Evolutionary conservation across 2,888 invertebrate species (phyloP).

Genomic region (Patella pellucida): DNA sequence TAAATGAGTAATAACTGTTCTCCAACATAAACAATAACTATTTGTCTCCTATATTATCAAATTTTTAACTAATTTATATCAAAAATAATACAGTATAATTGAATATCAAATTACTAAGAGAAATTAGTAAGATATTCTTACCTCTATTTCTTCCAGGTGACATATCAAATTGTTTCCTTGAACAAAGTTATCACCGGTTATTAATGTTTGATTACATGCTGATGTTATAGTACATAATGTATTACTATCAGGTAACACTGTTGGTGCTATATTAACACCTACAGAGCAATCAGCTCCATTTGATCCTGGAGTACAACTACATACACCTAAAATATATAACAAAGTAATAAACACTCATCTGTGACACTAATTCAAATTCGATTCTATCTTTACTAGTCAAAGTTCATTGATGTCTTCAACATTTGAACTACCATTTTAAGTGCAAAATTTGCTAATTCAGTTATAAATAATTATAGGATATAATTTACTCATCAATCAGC

Average conservation of each 20-base stretch:
- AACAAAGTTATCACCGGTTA: constrained; percentile 47
- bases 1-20: no score
- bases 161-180: constrained; percentile 36
- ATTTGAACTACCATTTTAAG: not conserved
- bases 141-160: constrained; percentile 47
- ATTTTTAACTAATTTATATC: no score
- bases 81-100: no score
- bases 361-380: no score
- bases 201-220: constrained; percentile 37
- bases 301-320: constrained; percentile 43
- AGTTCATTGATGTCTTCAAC: not conserved
- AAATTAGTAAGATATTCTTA: constrained; percentile 24
- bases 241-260: constrained; percentile 25
- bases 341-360: not conserved
- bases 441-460: no score
- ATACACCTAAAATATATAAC: constrained; percentile 41
- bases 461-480: no score
- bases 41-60: no score
- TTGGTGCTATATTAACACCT: constrained; percentile 36
- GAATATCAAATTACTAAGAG: no score
- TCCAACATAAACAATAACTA: no score
- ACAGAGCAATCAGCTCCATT: constrained; percentile 51
- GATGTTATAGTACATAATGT: constrained; percentile 19
- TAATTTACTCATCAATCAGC: no score
- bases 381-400: not conserved